These are phyloP conservation scores for Coelopa frigida DNA, from an alignment of 1,140 invertebrate genomes.

Conservation along the genomic window DNA sequence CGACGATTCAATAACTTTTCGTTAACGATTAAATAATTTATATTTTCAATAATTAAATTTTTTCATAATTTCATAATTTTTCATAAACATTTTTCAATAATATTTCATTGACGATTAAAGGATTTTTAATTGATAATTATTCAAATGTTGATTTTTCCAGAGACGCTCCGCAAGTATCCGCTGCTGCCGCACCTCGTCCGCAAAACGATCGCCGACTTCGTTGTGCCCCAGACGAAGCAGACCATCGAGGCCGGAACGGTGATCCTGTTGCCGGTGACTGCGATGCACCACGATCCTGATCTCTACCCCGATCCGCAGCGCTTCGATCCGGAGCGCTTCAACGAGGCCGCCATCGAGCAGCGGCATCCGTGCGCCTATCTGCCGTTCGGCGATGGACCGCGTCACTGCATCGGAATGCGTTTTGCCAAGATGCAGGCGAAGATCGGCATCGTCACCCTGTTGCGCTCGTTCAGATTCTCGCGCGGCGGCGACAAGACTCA, in stretches of 20 bases:
- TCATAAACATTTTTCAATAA: no score
- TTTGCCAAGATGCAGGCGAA: slow-evolving; percentile 47
- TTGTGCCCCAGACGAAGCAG: slow-evolving; percentile 19
- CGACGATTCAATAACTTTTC: no score
- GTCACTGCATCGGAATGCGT: slow-evolving; percentile 49
- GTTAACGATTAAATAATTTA: no score
- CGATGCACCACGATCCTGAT: slow-evolving; percentile 57
- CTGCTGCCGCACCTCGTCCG: slow-evolving; percentile 31
- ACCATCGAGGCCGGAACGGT: slow-evolving; percentile 40
- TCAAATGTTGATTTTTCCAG: slow-evolving; percentile 6
- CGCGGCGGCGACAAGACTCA: background rate
- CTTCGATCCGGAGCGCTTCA: slow-evolving; percentile 63
- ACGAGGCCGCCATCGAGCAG: slow-evolving; percentile 45
- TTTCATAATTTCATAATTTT: no score
- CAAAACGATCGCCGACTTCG: slow-evolving; percentile 25
- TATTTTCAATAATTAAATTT: no score
- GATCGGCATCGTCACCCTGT: slow-evolving; percentile 32
- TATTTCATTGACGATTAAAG: no score
- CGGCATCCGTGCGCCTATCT: slow-evolving; percentile 48
- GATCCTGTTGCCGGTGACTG: slow-evolving; percentile 47
- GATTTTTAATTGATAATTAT: background rate
- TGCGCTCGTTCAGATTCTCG: slow-evolving; percentile 22
- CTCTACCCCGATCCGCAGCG: slow-evolving; percentile 57
- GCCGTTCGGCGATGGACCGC: slow-evolving; percentile 49
- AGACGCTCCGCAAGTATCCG: slow-evolving; percentile 47